phyloP scores from a whole-genome alignment of 1,140 invertebrate genomes.

The Pseudomyrmex cubaensis region DNA sequence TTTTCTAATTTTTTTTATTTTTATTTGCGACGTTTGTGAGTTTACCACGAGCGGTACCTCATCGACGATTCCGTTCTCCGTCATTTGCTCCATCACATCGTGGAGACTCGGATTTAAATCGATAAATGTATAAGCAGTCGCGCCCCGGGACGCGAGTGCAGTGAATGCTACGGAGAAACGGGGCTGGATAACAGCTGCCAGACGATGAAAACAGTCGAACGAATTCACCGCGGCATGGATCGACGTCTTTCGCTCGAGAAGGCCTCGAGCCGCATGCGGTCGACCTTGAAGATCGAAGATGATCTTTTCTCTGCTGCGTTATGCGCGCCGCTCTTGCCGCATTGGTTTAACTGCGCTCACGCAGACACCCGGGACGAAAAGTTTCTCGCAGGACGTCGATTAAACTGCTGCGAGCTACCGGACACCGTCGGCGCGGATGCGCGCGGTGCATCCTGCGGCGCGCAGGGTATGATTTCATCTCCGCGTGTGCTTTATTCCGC shows the following conservation, averaged over 20 bases:
- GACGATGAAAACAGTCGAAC: constrained; percentile 73
- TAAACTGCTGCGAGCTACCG: constrained; percentile 73
- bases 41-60: constrained; percentile 23
- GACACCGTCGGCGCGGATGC: constrained; percentile 68
- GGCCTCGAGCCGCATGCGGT: constrained; percentile 71
- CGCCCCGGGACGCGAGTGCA: constrained; percentile 34
- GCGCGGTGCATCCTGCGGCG: constrained; percentile 65
- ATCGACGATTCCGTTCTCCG: constrained; percentile 4
- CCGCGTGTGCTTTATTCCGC: constrained; percentile 64
- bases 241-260: constrained; percentile 67
- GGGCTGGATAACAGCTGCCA: constrained; percentile 66
- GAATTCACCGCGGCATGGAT: constrained; percentile 65
- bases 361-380: constrained; percentile 54
- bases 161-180: constrained; percentile 34
- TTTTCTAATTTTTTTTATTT: no score
- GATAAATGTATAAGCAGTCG: constrained; percentile 52
- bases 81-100: constrained; percentile 31
- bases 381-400: constrained; percentile 69
- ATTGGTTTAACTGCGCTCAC: constrained; percentile 61
- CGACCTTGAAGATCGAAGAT: constrained; percentile 73
- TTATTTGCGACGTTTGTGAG: background rate
- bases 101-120: constrained; percentile 28
- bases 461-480: constrained; percentile 72
- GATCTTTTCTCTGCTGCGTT: constrained; percentile 61
- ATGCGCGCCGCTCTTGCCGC: constrained; percentile 33